A percentile compares a stretch with the other conserved stretches of the same genome.
Conservation (phyloP, 2,113 vertebrate species). For the Apeltes quadracus region DNA sequence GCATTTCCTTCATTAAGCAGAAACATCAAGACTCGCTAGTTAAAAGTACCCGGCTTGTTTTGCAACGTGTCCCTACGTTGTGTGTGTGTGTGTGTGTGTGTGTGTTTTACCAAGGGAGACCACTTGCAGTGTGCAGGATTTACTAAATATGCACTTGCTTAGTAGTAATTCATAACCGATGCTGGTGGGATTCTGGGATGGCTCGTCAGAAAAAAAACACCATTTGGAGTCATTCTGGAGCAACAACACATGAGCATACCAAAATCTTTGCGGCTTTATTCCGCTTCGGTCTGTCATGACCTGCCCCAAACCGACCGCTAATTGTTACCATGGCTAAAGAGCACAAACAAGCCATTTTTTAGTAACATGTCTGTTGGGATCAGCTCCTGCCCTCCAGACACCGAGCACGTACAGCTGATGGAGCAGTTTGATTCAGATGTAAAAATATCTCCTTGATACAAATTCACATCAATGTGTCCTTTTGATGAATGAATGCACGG, state of each 20-base stretch:
- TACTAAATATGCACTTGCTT: not conserved
- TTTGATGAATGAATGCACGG: not conserved
- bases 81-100: not conserved
- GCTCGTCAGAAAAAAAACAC: not conserved
- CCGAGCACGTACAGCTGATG: not conserved
- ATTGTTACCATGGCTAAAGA: not conserved
- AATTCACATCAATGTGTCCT: not conserved
- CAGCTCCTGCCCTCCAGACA: not conserved
- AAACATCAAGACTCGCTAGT: not conserved
- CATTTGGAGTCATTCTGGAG: not conserved
- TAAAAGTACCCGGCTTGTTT: not conserved
- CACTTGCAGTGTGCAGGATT: not conserved
- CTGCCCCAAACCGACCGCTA: not conserved
- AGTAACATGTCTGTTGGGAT: constrained; percentile 1
- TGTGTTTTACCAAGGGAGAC: not conserved
- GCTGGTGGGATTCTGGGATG: not conserved
- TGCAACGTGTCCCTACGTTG: not conserved
- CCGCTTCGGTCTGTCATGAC: not conserved
- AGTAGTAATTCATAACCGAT: not conserved
- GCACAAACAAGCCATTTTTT: not conserved
- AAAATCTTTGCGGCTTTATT: not conserved
- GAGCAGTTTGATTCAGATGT: not conserved
- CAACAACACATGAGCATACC: not conserved
- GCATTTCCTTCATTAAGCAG: not conserved
- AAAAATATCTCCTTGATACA: no score